Evolutionary conservation across 2,113 vertebrate species (phyloP).

Genomic region (Engystomops pustulosus): DNA sequence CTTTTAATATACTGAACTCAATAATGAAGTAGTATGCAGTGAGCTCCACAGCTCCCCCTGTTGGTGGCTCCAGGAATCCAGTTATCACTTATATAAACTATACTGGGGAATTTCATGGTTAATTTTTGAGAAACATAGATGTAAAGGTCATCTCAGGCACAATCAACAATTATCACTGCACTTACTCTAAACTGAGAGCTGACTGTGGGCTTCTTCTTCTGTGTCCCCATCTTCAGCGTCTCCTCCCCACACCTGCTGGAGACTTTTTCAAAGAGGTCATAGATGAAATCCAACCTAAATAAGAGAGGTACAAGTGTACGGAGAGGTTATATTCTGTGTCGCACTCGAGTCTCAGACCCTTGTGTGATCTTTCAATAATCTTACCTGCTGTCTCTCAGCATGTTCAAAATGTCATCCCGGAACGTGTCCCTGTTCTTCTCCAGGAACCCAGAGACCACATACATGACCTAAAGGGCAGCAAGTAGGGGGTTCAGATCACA

Average conservation of each 20-base stretch:
- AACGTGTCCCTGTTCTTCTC: constrained; percentile 94
- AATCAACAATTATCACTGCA: neutral
- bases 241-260: constrained; percentile 84
- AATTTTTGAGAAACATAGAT: no score
- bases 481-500: neutral
- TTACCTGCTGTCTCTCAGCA: constrained; percentile 91
- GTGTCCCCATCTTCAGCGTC: constrained; percentile 89
- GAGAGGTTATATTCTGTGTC: neutral
- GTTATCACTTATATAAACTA: no score
- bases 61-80: no score
- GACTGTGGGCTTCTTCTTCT: constrained; percentile 89
- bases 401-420: constrained; percentile 89
- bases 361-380: neutral
- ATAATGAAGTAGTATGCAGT: no score
- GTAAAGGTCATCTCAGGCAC: no score
- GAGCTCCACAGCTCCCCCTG: no score
- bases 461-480: constrained; percentile 77
- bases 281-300: constrained; percentile 89
- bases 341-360: neutral
- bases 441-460: constrained; percentile 86
- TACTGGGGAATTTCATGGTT: no score
- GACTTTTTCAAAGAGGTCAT: constrained; percentile 89
- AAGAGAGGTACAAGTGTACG: constrained; percentile 13
- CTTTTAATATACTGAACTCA: no score
- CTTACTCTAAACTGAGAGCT: constrained; percentile 93